Evolutionary conservation across 2,888 invertebrate genomes (phyloP).

Genomic region (Drosophila putrida): DNA sequence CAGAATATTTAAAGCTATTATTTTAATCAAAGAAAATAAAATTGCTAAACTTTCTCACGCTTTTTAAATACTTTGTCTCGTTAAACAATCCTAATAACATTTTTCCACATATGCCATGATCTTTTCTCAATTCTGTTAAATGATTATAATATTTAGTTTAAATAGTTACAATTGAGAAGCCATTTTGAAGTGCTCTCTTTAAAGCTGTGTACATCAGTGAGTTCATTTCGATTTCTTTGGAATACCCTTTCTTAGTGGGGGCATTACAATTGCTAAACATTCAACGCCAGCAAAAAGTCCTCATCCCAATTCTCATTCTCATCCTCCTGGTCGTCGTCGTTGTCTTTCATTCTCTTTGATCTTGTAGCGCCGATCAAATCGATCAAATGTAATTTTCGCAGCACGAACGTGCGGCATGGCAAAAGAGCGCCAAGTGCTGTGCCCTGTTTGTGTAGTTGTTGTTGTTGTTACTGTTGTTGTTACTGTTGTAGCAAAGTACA

Average conservation of each 20-base stretch:
- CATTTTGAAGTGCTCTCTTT: background rate
- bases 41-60: background rate
- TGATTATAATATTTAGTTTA: slow-evolving; percentile 6
- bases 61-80: background rate
- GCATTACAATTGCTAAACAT: slow-evolving; percentile 51
- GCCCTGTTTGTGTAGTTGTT: slow-evolving; percentile 40
- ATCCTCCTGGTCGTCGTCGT: slow-evolving; percentile 50
- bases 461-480: slow-evolving; percentile 38
- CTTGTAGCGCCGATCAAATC: slow-evolving; percentile 85
- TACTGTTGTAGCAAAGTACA: slow-evolving; percentile 73
- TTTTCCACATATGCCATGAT: background rate
- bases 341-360: slow-evolving; percentile 83
- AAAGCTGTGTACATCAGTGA: slow-evolving; percentile 3
- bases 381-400: slow-evolving; percentile 85
- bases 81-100: background rate
- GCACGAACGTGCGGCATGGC: slow-evolving; percentile 79
- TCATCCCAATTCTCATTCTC: slow-evolving; percentile 10
- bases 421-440: slow-evolving; percentile 76
- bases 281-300: slow-evolving; percentile 46
- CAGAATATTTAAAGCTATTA: background rate
- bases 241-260: slow-evolving; percentile 34
- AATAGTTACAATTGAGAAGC: background rate
- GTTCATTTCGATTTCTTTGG: slow-evolving; percentile 11
- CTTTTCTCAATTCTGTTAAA: slow-evolving; percentile 9
- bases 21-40: background rate